Conservation (phyloP, 2,888 invertebrate species). For the Agriopis aurantiaria region DNA sequence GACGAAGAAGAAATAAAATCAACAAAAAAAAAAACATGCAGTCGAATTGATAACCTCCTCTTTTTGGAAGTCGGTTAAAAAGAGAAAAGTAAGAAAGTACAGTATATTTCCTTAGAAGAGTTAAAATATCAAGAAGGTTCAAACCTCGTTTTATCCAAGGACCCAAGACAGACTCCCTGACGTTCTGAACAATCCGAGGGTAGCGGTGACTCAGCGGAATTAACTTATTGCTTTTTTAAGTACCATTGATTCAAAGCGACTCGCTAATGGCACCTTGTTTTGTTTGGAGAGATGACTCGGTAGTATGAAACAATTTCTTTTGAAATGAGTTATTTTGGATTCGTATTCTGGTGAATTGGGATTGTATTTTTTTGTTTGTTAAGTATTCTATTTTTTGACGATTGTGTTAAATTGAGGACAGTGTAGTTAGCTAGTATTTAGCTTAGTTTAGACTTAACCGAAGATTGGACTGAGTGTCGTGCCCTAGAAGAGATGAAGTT, state of each 20-base stretch:
- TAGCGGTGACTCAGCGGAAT: conserved; percentile 78
- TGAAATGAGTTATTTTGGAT: conserved; percentile 39
- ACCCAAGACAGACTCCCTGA: conserved; percentile 64
- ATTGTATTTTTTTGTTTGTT: background rate
- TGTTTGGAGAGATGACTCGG: conserved; percentile 75
- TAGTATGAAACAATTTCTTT: conserved; percentile 53
- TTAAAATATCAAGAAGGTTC: conserved; percentile 57
- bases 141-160: conserved; percentile 49
- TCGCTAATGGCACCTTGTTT: conserved; percentile 79
- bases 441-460: no score
- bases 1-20: no score
- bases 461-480: no score
- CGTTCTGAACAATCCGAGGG: conserved; percentile 70
- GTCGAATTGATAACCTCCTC: no score
- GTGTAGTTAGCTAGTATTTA: no score
- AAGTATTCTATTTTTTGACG: background rate
- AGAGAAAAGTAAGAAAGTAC: no score
- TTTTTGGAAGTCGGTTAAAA: no score
- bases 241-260: conserved; percentile 76
- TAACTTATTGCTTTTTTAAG: conserved; percentile 72
- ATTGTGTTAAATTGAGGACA: background rate
- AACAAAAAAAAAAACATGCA: no score
- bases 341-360: conserved; percentile 15
- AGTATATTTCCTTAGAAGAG: no score
- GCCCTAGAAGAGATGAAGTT: no score